A percentile compares a stretch with the other conserved stretches of the same genome.
phyloP scores from a whole-genome alignment of 2,888 invertebrate species.

The Clunio marinus region DNA sequence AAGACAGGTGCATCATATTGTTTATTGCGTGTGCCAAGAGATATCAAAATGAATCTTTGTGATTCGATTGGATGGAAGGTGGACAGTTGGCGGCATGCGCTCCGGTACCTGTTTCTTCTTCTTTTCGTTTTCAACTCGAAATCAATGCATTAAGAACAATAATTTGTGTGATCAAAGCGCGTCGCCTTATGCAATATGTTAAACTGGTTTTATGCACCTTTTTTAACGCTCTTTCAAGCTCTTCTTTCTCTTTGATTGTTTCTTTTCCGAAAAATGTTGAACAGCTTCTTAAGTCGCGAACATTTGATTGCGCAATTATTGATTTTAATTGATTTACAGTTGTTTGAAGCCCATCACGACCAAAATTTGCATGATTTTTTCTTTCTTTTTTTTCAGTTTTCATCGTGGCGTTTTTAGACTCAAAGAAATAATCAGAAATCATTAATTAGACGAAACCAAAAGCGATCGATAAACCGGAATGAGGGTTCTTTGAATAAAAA shows the following conservation, averaged over 20 bases:
- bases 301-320: neutral
- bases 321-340: neutral
- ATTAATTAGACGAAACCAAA: neutral
- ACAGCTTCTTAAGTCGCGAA: neutral
- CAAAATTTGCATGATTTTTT: neutral
- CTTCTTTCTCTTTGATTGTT: neutral
- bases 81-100: slow-evolving; percentile 30
- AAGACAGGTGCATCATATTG: slow-evolving; percentile 34
- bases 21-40: slow-evolving; percentile 28
- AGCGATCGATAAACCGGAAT: neutral
- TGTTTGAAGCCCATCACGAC: too few species aligned
- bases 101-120: neutral
- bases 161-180: slow-evolving; percentile 9
- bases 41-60: slow-evolving; percentile 31
- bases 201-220: slow-evolving; percentile 19
- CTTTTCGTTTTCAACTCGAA: neutral
- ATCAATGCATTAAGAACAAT: neutral
- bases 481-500: neutral
- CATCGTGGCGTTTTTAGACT: neutral
- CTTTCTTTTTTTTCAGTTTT: neutral
- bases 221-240: neutral
- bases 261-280: neutral
- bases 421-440: neutral
- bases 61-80: slow-evolving; percentile 15
- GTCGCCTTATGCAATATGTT: slow-evolving; percentile 19